These are phyloP conservation scores for Amiota communis DNA, from an alignment of 2,888 invertebrate species.

Conservation along the genomic window DNA sequence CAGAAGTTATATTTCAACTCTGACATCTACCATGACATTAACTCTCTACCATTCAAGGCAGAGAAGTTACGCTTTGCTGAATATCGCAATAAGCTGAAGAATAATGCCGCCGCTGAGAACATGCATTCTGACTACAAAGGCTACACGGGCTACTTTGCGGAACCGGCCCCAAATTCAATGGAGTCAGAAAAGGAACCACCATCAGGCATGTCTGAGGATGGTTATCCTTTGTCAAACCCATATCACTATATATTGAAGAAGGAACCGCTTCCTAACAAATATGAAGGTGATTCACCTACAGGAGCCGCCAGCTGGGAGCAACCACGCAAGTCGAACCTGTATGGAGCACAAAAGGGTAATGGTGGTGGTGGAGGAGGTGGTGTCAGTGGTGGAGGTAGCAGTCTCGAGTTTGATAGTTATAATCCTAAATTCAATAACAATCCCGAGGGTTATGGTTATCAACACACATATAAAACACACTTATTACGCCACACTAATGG, in stretches of 20 bases:
- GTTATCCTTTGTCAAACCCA: slow-evolving; percentile 67
- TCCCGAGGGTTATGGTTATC: slow-evolving; percentile 72
- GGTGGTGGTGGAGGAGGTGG: slow-evolving; percentile 20
- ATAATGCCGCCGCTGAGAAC: slow-evolving; percentile 29
- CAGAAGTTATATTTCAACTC: slow-evolving; percentile 71
- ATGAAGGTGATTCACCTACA: slow-evolving; percentile 54
- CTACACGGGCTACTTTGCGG: slow-evolving; percentile 68
- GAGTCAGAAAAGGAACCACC: slow-evolving; percentile 48
- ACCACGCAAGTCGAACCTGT: slow-evolving; percentile 41
- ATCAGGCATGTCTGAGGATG: slow-evolving; percentile 58
- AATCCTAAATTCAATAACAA: slow-evolving; percentile 72
- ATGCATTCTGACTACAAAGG: slow-evolving; percentile 66
- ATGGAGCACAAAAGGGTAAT: slow-evolving; percentile 5
- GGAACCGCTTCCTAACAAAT: slow-evolving; percentile 58
- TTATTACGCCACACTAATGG: slow-evolving; percentile 48
- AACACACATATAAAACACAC: slow-evolving; percentile 66
- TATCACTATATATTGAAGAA: slow-evolving; percentile 69
- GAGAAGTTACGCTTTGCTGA: slow-evolving; percentile 57
- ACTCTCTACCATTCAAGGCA: slow-evolving; percentile 69
- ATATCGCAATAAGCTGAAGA: slow-evolving; percentile 57
- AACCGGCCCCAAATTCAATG: slow-evolving; percentile 54
- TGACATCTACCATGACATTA: slow-evolving; percentile 72
- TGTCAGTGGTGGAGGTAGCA: slow-evolving; percentile 33
- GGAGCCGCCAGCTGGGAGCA: slow-evolving; percentile 57
- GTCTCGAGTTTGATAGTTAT: slow-evolving; percentile 69